Base-by-base conservation (phyloP, 1,140 invertebrate genomes). In the Planococcus citri region DNA sequence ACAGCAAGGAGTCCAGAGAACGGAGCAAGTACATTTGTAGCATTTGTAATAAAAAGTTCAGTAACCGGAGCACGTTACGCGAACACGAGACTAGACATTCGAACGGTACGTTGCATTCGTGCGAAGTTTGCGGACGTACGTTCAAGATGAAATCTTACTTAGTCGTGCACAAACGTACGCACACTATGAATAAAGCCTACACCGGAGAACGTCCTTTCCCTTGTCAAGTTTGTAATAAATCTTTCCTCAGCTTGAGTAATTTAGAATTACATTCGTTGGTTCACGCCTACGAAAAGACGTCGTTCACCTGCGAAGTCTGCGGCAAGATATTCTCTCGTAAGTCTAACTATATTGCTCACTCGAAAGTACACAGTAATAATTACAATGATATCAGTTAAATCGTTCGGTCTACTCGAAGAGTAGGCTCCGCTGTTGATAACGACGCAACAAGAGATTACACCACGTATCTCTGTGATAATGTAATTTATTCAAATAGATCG, bases 91-190 rank as follows among this genome's bases (percentile, higher is more conserved):
- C 64, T 12, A 69, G 70, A 33, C 72, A 73, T 69, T 61, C 70
- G 60, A 73, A 71, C 14, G 70, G 72, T 4, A 70, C 68, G 8
- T 70, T 73, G 20, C 72, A 73, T 57, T 71, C 70, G 10, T 73
- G 72, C 61, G 72, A 73, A 51, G 71, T 73, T 14, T 73, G 72
- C 68, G 72, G 72, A 14, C 70, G 72, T 27, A 70, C 70, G 10
- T 73, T 73, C 68, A 73, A 73, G 68, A 69, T 73, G 60, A 71
- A 72, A 69, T 73, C 72, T 6, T 73, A 73, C 25, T 60, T 73
- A 24, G 37, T 70, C 27, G 72, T 73, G 20, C 72, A 73, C 27
- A 68, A 70, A 69, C 71, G 72, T 27, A 73, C 72, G 24, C 72
- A 73, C 51, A 70, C 71, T 4, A 68, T 70, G 69, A 73, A 69